A percentile compares a stretch with the other conserved stretches of the same genome.
These are phyloP conservation scores for Chaetura pelagica DNA, from an alignment of 2,113 vertebrate genomes.

Conservation along the genomic window DNA sequence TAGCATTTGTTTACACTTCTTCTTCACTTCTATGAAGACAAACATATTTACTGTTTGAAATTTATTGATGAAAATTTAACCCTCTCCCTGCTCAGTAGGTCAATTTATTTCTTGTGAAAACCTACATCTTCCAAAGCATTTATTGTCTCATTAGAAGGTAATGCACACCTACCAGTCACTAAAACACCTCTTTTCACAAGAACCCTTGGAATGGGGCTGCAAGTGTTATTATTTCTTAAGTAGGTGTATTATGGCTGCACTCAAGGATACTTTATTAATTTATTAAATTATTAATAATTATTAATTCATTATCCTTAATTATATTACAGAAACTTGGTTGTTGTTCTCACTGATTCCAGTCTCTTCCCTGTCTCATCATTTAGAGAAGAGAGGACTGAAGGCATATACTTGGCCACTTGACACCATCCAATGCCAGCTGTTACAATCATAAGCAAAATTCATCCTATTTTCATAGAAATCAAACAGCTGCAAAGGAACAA, in stretches of 20 bases:
- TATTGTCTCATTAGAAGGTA: not conserved
- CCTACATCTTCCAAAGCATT: not conserved
- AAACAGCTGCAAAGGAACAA: not conserved
- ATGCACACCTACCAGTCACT: not conserved
- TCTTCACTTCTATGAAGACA: not conserved
- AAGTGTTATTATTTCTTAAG: not conserved
- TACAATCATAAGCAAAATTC: not conserved
- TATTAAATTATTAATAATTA: too few relatives aligned
- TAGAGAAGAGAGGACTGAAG: not conserved
- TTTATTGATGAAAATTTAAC: not conserved
- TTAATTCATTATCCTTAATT: too few relatives aligned
- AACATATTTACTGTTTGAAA: not conserved
- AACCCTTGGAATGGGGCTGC: not conserved
- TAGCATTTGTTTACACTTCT: not conserved
- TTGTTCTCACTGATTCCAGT: not conserved
- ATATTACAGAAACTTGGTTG: not conserved
- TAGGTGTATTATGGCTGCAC: not conserved
- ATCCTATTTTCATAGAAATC: not conserved
- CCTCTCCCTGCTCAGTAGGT: not conserved
- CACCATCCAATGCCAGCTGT: not conserved
- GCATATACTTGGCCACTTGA: not conserved
- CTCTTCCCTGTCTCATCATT: not conserved
- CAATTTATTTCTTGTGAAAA: not conserved
- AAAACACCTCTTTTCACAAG: not conserved
- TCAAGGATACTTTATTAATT: not conserved